Percentiles rank a stretch among this genome's conserved stretches.
These are phyloP conservation scores for Mus minutoides DNA, from an alignment of 2,797 vertebrate species.

Conservation along the genomic window DNA sequence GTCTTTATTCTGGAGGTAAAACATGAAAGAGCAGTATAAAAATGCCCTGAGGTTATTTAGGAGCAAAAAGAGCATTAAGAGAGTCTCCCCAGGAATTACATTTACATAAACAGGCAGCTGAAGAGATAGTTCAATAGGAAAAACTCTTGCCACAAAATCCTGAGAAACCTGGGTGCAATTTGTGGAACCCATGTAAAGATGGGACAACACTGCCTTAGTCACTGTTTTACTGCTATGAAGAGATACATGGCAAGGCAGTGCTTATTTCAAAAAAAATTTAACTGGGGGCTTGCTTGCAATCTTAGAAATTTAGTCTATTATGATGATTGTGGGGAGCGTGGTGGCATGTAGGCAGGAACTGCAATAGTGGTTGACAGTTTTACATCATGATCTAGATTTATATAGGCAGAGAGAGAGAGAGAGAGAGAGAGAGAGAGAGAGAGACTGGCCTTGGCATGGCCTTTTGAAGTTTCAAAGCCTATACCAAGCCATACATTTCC, in stretches of 20 bases:
- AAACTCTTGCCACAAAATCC: not conserved
- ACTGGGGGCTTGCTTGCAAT: not conserved
- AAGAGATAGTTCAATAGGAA: not conserved
- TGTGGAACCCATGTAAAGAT: not conserved
- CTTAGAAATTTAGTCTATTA: not conserved
- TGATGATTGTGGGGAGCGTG: no score
- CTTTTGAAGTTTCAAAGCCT: not conserved
- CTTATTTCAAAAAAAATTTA: no score
- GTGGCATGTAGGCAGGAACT: not conserved
- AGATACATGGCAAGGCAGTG: not conserved
- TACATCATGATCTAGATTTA: not conserved
- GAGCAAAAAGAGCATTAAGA: not conserved
- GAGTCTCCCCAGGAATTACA: not conserved
- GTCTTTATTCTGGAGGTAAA: not conserved
- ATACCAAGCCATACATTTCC: not conserved
- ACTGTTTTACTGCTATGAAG: not conserved
- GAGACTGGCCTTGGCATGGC: not conserved
- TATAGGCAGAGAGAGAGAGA: not conserved
- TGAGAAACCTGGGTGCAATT: not conserved
- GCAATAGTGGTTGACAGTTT: not conserved
- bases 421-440: not conserved
- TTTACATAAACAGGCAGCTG: not conserved
- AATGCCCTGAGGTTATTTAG: not conserved
- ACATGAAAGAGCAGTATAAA: not conserved
- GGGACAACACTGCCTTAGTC: not conserved